Conservation (phyloP, 2,113 vertebrate species). For the Chaetodon auriga region DNA sequence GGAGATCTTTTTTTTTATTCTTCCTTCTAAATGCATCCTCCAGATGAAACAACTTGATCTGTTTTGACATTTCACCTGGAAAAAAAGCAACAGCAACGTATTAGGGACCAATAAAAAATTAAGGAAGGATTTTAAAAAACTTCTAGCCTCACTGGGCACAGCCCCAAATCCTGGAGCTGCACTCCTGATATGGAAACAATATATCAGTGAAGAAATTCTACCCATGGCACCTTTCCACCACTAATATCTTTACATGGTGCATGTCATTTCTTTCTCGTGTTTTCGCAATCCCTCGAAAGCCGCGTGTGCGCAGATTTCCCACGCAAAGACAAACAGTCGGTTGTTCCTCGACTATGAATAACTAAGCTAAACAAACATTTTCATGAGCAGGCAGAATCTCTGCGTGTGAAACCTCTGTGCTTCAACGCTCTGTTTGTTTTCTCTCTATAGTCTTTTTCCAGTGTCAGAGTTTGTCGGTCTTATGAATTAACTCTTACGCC, state of each 20-base stretch:
- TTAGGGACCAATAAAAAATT: slow-evolving; percentile 29
- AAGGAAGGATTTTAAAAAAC: slow-evolving; percentile 8
- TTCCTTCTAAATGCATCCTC: not conserved
- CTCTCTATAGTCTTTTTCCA: slow-evolving; percentile 72
- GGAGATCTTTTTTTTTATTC: not conserved
- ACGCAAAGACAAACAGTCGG: slow-evolving; percentile 73
- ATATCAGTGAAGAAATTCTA: slow-evolving; percentile 31
- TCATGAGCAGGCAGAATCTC: slow-evolving; percentile 46
- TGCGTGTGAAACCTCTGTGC: slow-evolving; percentile 76
- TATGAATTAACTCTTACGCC: slow-evolving; percentile 35
- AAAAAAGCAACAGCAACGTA: slow-evolving; percentile 8
- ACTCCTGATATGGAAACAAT: slow-evolving; percentile 34
- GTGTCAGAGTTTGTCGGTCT: slow-evolving; percentile 35
- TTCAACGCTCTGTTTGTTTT: slow-evolving; percentile 73
- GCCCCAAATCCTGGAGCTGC: slow-evolving; percentile 5
- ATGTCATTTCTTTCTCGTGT: slow-evolving; percentile 50
- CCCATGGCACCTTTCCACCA: slow-evolving; percentile 51
- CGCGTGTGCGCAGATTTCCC: slow-evolving; percentile 83
- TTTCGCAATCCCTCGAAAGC: slow-evolving; percentile 78
- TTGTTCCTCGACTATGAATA: slow-evolving; percentile 46
- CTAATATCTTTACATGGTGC: slow-evolving; percentile 50
- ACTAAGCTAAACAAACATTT: slow-evolving; percentile 66
- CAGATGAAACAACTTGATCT: slow-evolving; percentile 17
- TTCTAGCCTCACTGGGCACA: slow-evolving; percentile 16
- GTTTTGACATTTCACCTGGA: slow-evolving; percentile 7